These are phyloP conservation scores for Carollia perspicillata DNA, from an alignment of 2,113 vertebrate species.

Conservation along the genomic window DNA sequence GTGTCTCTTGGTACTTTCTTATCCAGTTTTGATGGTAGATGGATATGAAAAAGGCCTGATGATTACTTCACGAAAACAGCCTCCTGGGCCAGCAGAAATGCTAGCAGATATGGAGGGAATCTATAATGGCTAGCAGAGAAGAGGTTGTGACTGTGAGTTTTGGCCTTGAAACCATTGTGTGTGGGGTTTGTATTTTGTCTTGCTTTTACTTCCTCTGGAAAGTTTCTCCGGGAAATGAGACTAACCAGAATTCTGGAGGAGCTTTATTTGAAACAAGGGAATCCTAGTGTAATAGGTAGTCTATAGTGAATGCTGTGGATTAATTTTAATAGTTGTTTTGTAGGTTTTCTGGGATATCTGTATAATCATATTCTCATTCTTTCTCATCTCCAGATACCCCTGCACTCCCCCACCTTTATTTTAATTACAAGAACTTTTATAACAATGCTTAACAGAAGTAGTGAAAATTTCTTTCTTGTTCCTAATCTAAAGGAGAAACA, in stretches of 20 bases:
- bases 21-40: background rate
- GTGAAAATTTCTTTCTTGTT: background rate
- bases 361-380: background rate
- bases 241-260: background rate
- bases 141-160: background rate
- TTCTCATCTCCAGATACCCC: background rate
- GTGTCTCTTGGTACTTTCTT: background rate
- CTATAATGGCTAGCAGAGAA: background rate
- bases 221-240: background rate
- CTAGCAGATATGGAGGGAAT: background rate
- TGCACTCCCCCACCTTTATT: background rate
- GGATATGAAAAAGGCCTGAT: background rate
- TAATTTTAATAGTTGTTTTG: slow-evolving; percentile 17
- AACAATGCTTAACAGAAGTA: background rate
- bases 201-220: background rate
- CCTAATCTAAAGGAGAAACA: background rate
- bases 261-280: background rate
- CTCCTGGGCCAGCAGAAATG: background rate
- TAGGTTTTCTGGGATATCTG: background rate
- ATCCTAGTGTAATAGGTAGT: background rate
- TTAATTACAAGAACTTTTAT: background rate
- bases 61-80: background rate
- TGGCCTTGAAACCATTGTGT: background rate
- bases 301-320: background rate
- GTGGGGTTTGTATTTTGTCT: background rate